A percentile compares a stretch with the other conserved stretches of the same genome.
Conservation (phyloP, 2,888 invertebrate species). For the Phanerotoma sp. region DNA sequence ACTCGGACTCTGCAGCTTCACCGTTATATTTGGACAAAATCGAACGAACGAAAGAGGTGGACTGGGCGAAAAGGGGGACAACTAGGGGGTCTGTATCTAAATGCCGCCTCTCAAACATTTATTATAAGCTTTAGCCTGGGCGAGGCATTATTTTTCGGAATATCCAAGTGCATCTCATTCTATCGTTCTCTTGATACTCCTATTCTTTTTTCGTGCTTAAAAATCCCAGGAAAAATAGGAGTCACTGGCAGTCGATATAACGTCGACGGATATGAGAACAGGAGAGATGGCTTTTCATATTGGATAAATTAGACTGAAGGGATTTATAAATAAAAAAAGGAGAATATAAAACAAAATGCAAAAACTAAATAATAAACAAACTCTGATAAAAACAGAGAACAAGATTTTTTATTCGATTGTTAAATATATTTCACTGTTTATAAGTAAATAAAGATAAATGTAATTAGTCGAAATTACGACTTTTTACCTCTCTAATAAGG, state of each 20-base stretch:
- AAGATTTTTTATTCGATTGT: too few species aligned
- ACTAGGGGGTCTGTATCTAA: slow-evolving; percentile 28
- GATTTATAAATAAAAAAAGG: slow-evolving; percentile 9
- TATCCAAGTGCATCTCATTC: slow-evolving; percentile 23
- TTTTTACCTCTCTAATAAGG: slow-evolving; percentile 51
- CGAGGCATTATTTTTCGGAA: slow-evolving; percentile 37
- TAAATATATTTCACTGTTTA: too few species aligned
- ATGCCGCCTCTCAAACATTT: slow-evolving; percentile 46
- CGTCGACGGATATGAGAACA: slow-evolving; percentile 8
- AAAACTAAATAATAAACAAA: background rate
- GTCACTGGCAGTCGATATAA: slow-evolving; percentile 17
- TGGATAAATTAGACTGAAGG: slow-evolving; percentile 22
- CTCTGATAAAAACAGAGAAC: background rate
- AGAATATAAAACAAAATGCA: background rate
- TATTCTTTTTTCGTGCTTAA: slow-evolving; percentile 30
- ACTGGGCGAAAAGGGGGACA: too few species aligned
- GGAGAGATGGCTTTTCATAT: slow-evolving; percentile 19
- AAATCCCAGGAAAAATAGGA: slow-evolving; percentile 6
- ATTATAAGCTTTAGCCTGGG: slow-evolving; percentile 49
- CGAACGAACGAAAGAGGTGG: slow-evolving; percentile 45
- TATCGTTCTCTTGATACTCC: slow-evolving; percentile 18
- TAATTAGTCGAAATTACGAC: too few species aligned
- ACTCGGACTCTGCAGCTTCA: slow-evolving; percentile 34
- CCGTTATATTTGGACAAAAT: slow-evolving; percentile 57
- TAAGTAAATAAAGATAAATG: too few species aligned